Percentiles rank a stretch among this genome's conserved stretches.
These are phyloP conservation scores for Liparis tanakae DNA, from an alignment of 2,797 vertebrate species.

Conservation along the genomic window DNA sequence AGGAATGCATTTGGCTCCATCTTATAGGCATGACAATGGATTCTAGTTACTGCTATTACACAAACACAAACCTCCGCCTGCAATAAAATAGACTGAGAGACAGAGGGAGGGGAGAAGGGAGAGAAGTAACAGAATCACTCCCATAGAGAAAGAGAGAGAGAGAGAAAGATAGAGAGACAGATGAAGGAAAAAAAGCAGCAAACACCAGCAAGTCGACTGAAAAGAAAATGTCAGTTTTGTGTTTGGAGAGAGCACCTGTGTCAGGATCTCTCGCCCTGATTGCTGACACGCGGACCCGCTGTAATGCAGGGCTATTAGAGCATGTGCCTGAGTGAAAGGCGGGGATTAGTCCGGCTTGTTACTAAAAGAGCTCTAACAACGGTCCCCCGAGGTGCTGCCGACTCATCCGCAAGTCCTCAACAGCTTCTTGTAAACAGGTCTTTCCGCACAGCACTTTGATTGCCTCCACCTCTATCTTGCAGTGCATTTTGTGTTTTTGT, in stretches of 20 bases:
- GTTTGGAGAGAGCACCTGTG: slow-evolving; percentile 49
- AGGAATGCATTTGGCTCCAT: slow-evolving; percentile 62
- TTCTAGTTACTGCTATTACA: slow-evolving; percentile 61
- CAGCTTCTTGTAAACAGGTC: slow-evolving; percentile 54
- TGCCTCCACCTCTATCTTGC: slow-evolving; percentile 13
- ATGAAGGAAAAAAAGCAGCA: not conserved
- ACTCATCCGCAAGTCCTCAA: slow-evolving; percentile 53
- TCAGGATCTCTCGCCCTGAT: slow-evolving; percentile 44
- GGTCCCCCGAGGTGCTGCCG: slow-evolving; percentile 55
- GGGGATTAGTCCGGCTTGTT: slow-evolving; percentile 65
- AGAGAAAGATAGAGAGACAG: not conserved
- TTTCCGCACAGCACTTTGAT: slow-evolving; percentile 34
- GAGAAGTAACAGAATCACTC: slow-evolving; percentile 1
- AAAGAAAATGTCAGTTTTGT: slow-evolving; percentile 32
- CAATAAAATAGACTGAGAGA: not conserved
- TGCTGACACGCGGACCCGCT: slow-evolving; percentile 48
- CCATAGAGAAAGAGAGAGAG: slow-evolving; percentile 14
- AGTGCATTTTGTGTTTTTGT: not conserved
- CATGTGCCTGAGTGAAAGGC: slow-evolving; percentile 52
- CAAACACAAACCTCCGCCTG: slow-evolving; percentile 34
- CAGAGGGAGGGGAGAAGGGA: not conserved
- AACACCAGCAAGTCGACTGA: slow-evolving; percentile 12
- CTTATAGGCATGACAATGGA: slow-evolving; percentile 51
- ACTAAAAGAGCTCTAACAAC: slow-evolving; percentile 65
- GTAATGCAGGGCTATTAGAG: slow-evolving; percentile 63